These are phyloP conservation scores for Eira barbara DNA, from an alignment of 2,113 vertebrate species.

Conservation along the genomic window DNA sequence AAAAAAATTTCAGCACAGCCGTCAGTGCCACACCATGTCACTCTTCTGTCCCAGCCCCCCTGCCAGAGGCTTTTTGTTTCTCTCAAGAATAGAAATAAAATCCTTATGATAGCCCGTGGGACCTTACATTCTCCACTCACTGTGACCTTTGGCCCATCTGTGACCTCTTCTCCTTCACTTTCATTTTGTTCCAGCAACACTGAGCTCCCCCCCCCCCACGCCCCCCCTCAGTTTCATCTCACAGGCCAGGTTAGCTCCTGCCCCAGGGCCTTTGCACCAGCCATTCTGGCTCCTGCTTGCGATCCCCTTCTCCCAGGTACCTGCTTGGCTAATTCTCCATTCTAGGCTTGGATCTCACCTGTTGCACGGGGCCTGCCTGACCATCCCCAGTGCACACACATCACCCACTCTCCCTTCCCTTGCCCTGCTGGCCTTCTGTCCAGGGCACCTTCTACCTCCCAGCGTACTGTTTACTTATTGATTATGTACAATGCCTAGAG, in stretches of 20 bases:
- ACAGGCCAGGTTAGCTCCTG: too few species aligned
- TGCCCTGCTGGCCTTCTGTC: not conserved
- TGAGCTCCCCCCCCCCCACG: too few species aligned
- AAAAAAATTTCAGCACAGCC: not conserved
- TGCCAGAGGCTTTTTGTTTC: not conserved
- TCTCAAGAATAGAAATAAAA: not conserved
- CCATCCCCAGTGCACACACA: rapidly evolving
- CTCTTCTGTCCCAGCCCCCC: not conserved
- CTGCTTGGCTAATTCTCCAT: too few species aligned
- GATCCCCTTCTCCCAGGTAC: not conserved
- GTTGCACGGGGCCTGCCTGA: not conserved
- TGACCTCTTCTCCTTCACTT: not conserved
- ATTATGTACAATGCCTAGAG: not conserved
- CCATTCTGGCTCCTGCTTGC: not conserved
- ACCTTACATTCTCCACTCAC: not conserved
- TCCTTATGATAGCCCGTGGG: not conserved
- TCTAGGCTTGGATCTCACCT: not conserved
- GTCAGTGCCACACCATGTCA: rapidly evolving
- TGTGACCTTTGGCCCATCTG: not conserved
- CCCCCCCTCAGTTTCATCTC: too few species aligned
- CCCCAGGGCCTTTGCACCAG: not conserved
- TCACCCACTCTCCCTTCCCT: not conserved
- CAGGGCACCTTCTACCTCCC: not conserved
- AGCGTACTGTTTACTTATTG: rapidly evolving
- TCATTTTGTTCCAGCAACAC: not conserved